Evolutionary conservation across 2,888 invertebrate species (phyloP), one percentile per base, ranked within the genome.

Genomic region (Ganaspis brasiliensis): DNA sequence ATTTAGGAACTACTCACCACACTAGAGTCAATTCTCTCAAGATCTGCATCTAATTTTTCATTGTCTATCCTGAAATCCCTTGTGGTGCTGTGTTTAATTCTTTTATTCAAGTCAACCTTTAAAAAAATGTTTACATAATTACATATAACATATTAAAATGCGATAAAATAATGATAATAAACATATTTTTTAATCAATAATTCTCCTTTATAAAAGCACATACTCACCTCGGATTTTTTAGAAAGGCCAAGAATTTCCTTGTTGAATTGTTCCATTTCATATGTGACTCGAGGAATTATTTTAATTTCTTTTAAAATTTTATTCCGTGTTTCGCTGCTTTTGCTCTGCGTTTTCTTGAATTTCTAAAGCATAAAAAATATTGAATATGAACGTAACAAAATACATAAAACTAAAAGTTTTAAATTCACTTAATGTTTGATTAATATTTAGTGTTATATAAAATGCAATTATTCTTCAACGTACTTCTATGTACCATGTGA

Each of bases 11-110:
- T 67, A 72, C 84, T 85, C 84, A 91, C 91, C 85, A 85, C 35
- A 76, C 89, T 91, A 1, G 82, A 75, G 57, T 90, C 87, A 78
- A 90, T 83, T 80, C 91, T 91, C 71, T 93, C 93, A 61, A 94
- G 91, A 26, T 93, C 93, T 80, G 94, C 93, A 77, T 93, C 92
- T 31, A 95, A 82, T 75, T 93, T 91, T 0, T 93, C 91, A 5
- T 92, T 92, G 76, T 93, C 93, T 79, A 95, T 93, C 78, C 94
- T 92, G 88, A 95, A 95, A 91, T 95, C 95, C 67, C 95, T 92
- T 0, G 94, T 94, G 0, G 93, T 93, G 10, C 95, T 94, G 85
- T 94, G 91, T 0, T 95, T 94, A 14, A 95, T 87, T 83, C 94
- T 94, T 82, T 92, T 93, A 0, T 88, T 86, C 67, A 92, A 81